phyloP scores from a whole-genome alignment of 2,113 vertebrate species.

The Desmodus rotundus region DNA sequence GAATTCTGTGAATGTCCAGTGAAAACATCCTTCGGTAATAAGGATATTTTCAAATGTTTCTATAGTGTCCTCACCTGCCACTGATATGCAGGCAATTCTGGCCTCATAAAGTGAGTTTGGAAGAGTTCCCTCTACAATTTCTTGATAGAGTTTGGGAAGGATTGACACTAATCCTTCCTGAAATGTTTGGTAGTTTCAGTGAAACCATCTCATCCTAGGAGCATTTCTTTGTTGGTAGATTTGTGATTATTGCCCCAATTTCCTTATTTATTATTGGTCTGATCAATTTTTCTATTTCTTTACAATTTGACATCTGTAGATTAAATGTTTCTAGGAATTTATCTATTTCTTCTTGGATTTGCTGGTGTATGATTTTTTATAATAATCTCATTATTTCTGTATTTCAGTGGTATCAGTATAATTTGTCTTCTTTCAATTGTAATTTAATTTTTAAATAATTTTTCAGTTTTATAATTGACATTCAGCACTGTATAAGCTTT shows the following conservation, averaged over 20 bases:
- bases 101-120: background rate
- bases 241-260: background rate
- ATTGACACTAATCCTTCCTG: background rate
- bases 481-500: background rate
- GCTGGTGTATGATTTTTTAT: background rate
- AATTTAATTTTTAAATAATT: background rate
- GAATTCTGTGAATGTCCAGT: too few relatives aligned
- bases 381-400: background rate
- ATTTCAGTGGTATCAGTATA: background rate
- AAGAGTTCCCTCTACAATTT: background rate
- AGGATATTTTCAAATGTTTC: too few relatives aligned
- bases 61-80: background rate
- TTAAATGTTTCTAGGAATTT: background rate
- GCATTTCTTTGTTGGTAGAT: background rate
- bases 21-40: too few relatives aligned
- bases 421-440: background rate
- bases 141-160: background rate
- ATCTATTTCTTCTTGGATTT: background rate
- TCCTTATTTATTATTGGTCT: background rate
- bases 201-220: background rate
- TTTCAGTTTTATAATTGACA: background rate
- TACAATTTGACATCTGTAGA: background rate
- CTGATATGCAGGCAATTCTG: background rate
- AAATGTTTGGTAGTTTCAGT: background rate
- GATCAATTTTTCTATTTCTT: background rate